Evolutionary conservation across 2,888 invertebrate species (phyloP).

Genomic region (Pecten maximus): DNA sequence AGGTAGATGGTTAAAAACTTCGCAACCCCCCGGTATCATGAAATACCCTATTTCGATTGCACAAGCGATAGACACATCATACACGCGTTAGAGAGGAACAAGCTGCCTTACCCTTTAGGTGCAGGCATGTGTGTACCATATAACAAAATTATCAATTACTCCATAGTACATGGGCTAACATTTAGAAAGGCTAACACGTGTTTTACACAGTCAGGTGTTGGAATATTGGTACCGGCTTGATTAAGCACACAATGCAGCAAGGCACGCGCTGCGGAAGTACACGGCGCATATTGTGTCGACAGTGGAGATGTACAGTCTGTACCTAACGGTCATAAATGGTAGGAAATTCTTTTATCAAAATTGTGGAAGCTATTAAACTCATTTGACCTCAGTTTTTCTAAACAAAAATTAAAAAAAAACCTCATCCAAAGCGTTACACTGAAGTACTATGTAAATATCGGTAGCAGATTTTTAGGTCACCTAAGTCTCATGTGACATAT

Average conservation of each 20-base stretch:
- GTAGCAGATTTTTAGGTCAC: too few species aligned
- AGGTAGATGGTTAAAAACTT: too few species aligned
- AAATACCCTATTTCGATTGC: background rate
- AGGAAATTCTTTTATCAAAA: background rate
- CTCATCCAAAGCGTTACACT: too few species aligned
- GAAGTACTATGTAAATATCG: too few species aligned
- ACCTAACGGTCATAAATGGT: conserved; percentile 33
- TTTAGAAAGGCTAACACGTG: background rate
- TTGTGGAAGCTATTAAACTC: background rate
- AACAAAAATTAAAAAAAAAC: background rate
- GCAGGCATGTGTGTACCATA: background rate
- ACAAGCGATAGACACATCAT: background rate
- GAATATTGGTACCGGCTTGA: background rate
- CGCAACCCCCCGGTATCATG: background rate
- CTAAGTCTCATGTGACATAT: too few species aligned
- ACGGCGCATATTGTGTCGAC: background rate
- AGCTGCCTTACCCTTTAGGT: background rate
- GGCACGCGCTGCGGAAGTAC: background rate
- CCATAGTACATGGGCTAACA: background rate
- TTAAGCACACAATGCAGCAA: background rate
- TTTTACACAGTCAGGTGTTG: background rate
- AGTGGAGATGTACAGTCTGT: background rate
- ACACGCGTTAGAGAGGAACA: background rate
- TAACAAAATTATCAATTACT: background rate
- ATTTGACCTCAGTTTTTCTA: background rate